Conservation (phyloP, 2,797 vertebrate genomes). For the Cyprinodon diabolis region DNA sequence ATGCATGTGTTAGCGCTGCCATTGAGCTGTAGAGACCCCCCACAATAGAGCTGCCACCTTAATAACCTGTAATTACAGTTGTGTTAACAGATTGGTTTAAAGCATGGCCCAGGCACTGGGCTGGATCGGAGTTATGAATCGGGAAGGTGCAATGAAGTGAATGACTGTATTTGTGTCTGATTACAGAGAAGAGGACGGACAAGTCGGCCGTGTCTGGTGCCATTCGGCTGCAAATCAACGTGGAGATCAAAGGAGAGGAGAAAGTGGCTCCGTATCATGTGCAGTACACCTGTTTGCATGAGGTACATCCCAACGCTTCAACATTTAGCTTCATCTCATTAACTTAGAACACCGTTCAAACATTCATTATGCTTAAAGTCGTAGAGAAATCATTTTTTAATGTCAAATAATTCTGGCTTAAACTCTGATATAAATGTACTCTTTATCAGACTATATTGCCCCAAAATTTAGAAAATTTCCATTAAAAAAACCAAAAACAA, state of each 20-base stretch:
- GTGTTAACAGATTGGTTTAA: slow-evolving; percentile 40
- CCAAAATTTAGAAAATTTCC: too few relatives aligned
- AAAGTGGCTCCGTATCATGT: slow-evolving; percentile 97
- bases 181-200: slow-evolving; percentile 95
- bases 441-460: too few relatives aligned
- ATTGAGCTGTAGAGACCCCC: slow-evolving; percentile 42
- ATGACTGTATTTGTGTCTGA: slow-evolving; percentile 33
- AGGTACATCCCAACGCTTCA: slow-evolving; percentile 77
- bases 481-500: too few relatives aligned
- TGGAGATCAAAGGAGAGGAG: slow-evolving; percentile 99
- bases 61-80: slow-evolving; percentile 60
- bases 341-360: background rate
- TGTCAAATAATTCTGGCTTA: too few relatives aligned
- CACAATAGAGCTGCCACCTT: slow-evolving; percentile 54
- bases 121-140: slow-evolving; percentile 46
- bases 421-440: too few relatives aligned
- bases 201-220: slow-evolving; percentile 98
- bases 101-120: slow-evolving; percentile 15
- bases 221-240: slow-evolving; percentile 96
- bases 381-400: too few relatives aligned
- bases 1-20: slow-evolving; percentile 22
- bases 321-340: background rate
- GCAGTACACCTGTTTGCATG: slow-evolving; percentile 97
- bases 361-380: too few relatives aligned
- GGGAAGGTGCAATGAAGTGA: background rate